phyloP scores from a whole-genome alignment of 2,888 invertebrate species.

The Thecocarcelia acutangulata region DNA sequence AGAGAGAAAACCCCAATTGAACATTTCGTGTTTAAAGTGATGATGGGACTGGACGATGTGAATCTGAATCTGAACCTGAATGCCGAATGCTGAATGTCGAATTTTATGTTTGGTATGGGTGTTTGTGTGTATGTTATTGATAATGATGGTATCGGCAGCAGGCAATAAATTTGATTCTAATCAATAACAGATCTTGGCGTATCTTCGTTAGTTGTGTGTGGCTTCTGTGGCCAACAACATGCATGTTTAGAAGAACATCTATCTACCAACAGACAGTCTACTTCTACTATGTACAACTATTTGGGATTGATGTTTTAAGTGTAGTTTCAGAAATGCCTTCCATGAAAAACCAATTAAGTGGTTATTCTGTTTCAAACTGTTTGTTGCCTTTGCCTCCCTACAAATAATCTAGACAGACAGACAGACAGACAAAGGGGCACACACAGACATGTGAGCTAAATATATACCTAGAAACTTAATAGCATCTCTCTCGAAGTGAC shows the following conservation, averaged over 20 bases:
- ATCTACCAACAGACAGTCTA: constrained; percentile 7
- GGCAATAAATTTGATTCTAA: constrained; percentile 70
- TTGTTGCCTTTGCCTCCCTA: neutral
- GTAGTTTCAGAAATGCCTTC: constrained; percentile 46
- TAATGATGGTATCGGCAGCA: constrained; percentile 64
- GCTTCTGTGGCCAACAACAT: constrained; percentile 53
- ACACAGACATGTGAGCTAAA: neutral
- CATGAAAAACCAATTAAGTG: constrained; percentile 69
- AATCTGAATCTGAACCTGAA: neutral
- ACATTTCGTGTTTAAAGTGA: constrained; percentile 47
- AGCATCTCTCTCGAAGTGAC: constrained; percentile 29
- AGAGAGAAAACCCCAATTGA: constrained; percentile 15
- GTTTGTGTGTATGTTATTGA: constrained; percentile 57
- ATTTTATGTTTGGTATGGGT: constrained; percentile 4
- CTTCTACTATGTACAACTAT: constrained; percentile 34
- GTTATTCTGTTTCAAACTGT: constrained; percentile 62
- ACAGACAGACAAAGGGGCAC: neutral
- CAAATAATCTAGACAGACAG: constrained; percentile 14
- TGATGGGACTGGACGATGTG: constrained; percentile 31
- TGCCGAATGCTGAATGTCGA: constrained; percentile 24
- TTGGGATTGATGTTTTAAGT: constrained; percentile 24
- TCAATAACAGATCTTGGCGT: constrained; percentile 70
- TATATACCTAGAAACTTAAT: constrained; percentile 26
- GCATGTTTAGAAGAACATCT: constrained; percentile 44
- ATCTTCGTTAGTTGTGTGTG: constrained; percentile 66